Evolutionary conservation across 1,140 invertebrate genomes (phyloP), one percentile per base, ranked within the genome.

Genomic region (Harpegnathos saltator): DNA sequence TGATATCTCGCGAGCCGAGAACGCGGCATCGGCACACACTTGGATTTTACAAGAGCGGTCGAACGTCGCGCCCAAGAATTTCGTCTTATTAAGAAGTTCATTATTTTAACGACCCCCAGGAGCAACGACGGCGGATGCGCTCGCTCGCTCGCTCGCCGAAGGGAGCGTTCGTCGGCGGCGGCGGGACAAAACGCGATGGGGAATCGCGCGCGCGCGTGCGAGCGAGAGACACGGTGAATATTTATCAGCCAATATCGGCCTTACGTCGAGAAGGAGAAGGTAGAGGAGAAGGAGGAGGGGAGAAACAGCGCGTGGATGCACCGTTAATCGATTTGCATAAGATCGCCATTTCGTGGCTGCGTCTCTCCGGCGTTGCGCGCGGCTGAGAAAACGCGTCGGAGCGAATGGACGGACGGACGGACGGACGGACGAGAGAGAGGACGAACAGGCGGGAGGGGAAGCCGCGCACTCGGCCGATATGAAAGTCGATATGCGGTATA

Each of bases 241-340:
- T 87, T 87, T 85, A 85, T 87, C 72, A 73, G 54, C 22, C 84
- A 65, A 87, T 87, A 85, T 87, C 48, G 68, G 12, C 68, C 24
- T 58, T 48, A 73, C 69, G 33, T 50, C 50, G 38, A n/a, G 9
- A n/a, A 33, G 1, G 17, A 24, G n/a, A n/a, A 17, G 17, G 71
- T 5, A 52, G 0, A 22, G 4, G 12, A 22, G 26, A 9, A 11
- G 9, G 69, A n/a, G 50, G n/a, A 1, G 52, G 24, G 38, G 15
- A 50, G n/a, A 44, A 44, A 68, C 48, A 59, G 26, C 74, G 63
- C 62, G 82, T 84, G 84, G 78, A 87, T 77, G 74, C 59, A 86
- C 87, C 87, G 88, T 89, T 89, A 89, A 89, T 89, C 86, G 80
- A 89, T 89, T 89, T 89, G 80, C 87, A 85, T 88, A 88, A 83